phyloP scores from a whole-genome alignment of 2,888 invertebrate genomes.

The Belgica antarctica region DNA sequence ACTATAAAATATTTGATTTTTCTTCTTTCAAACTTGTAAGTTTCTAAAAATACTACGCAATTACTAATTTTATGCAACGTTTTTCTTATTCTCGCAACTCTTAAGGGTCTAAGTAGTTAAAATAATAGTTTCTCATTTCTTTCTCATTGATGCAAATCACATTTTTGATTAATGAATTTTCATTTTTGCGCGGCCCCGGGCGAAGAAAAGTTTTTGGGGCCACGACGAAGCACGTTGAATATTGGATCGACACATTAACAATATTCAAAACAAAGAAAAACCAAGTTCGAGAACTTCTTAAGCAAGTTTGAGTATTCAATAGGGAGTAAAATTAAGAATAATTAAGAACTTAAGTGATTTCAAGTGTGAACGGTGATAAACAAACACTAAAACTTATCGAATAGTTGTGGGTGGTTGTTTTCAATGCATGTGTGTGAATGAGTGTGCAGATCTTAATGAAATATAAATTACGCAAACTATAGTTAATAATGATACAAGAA shows the following conservation, averaged over 20 bases:
- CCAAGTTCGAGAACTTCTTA: no score
- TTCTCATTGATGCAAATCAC: not conserved
- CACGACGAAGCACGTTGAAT: conserved; percentile 6
- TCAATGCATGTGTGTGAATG: not conserved
- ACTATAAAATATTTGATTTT: conserved; percentile 21
- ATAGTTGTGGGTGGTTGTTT: not conserved
- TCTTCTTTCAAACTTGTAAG: conserved; percentile 14
- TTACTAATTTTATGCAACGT: not conserved
- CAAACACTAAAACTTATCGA: no score
- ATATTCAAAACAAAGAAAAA: conserved; percentile 5
- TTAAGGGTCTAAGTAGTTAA: not conserved
- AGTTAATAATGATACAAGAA: conserved; percentile 20
- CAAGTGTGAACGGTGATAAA: no score
- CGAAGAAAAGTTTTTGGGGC: no score
- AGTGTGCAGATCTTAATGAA: conserved; percentile 9
- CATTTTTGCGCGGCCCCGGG: not conserved
- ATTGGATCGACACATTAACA: conserved; percentile 1
- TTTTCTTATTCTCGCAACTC: not conserved
- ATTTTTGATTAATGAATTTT: conserved; percentile 25
- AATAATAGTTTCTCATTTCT: conserved; percentile 3
- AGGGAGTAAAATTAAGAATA: not conserved
- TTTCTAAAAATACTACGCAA: conserved; percentile 28
- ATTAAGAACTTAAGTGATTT: no score
- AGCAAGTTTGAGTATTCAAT: conserved; percentile 1
- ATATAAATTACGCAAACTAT: not conserved